Percentiles rank a stretch among this genome's conserved stretches.
These are phyloP conservation scores for Athene cunicularia DNA, from an alignment of 2,113 vertebrate species.

Conservation along the genomic window DNA sequence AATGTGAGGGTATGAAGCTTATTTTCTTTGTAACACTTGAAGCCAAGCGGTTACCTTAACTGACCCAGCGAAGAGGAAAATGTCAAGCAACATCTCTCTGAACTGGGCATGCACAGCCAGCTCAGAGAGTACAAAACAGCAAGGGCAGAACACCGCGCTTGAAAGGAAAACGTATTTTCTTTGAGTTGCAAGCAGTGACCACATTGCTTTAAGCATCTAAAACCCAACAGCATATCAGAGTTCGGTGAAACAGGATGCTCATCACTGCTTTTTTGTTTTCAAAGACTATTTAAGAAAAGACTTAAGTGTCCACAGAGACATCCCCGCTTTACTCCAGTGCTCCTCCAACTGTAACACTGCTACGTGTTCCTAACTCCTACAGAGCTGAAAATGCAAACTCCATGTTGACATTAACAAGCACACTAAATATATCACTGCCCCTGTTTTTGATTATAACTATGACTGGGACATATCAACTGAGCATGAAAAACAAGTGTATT, in stretches of 20 bases:
- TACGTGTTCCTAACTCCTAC: not conserved
- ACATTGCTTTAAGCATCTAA: not conserved
- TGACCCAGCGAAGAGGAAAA: not conserved
- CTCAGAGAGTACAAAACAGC: not conserved
- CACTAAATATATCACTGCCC: not conserved
- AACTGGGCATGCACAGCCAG: not conserved
- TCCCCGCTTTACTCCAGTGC: not conserved
- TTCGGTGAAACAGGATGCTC: not conserved
- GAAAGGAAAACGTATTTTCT: not conserved
- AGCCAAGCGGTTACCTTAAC: not conserved
- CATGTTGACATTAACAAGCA: not conserved
- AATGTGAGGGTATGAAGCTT: not conserved
- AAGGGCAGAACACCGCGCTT: not conserved
- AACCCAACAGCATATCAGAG: not conserved
- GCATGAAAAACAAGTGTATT: not conserved
- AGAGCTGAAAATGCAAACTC: not conserved
- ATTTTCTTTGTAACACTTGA: conserved; percentile 3
- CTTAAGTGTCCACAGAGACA: not conserved
- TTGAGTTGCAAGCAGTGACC: not conserved
- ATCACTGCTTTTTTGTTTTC: not conserved
- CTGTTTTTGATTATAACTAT: not conserved
- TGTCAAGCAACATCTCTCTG: not conserved
- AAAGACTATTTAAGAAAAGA: not conserved
- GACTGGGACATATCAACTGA: not conserved
- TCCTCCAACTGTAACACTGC: not conserved